phyloP scores from a whole-genome alignment of 2,113 vertebrate genomes.

The Lophius piscatorius region DNA sequence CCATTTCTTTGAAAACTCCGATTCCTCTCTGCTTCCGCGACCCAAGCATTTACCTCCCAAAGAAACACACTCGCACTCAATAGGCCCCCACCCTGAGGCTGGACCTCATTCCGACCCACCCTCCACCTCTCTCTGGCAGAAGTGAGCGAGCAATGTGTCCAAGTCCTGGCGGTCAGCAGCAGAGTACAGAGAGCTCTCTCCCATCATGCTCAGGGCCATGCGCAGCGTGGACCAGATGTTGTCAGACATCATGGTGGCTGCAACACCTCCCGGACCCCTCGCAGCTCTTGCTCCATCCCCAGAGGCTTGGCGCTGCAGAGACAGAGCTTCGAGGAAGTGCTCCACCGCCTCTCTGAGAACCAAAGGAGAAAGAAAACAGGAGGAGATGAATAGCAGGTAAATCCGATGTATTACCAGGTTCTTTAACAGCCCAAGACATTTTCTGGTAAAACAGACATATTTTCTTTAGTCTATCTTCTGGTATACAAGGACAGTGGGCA shows the following conservation, averaged over 20 bases:
- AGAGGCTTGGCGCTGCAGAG: slow-evolving; percentile 92
- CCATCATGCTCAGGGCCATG: slow-evolving; percentile 98
- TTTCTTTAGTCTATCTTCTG: no score
- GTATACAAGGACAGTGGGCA: no score
- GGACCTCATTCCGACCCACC: slow-evolving; percentile 78
- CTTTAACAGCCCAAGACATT: not conserved
- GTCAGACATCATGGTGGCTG: slow-evolving; percentile 93
- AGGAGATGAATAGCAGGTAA: not conserved
- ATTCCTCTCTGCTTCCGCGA: slow-evolving; percentile 42
- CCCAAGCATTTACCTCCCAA: slow-evolving; percentile 66
- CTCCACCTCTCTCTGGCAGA: slow-evolving; percentile 89
- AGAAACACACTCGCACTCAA: slow-evolving; percentile 76
- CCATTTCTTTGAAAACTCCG: slow-evolving; percentile 19
- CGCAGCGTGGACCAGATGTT: slow-evolving; percentile 99
- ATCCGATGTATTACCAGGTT: not conserved
- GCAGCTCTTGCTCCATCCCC: slow-evolving; percentile 79
- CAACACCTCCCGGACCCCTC: slow-evolving; percentile 74
- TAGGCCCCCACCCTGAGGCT: slow-evolving; percentile 43
- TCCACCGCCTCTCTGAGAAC: slow-evolving; percentile 93
- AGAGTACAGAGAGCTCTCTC: slow-evolving; percentile 91
- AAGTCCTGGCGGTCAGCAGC: slow-evolving; percentile 91
- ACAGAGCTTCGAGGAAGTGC: slow-evolving; percentile 95
- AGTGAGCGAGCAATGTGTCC: slow-evolving; percentile 86
- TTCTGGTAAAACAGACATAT: no score
- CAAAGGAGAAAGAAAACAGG: not conserved